A percentile compares a stretch with the other conserved stretches of the same genome.
Conservation (phyloP, 2,113 vertebrate genomes). For the Malurus alboscapulatus region DNA sequence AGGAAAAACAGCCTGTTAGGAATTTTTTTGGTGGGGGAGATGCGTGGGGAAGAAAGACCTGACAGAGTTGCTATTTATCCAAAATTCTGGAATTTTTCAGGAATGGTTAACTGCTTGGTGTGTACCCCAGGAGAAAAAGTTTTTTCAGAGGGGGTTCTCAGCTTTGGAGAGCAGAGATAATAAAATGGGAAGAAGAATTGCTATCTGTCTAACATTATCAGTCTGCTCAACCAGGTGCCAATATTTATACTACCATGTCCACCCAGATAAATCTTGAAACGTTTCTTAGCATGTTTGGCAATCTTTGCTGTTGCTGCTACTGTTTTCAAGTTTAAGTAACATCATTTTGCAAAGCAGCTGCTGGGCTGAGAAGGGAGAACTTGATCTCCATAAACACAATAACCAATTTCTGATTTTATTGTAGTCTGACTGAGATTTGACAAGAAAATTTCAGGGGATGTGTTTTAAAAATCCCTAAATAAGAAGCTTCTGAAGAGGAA, state of each 20-base stretch:
- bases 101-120: neutral
- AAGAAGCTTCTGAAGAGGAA: neutral
- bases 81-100: neutral
- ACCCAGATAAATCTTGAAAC: neutral
- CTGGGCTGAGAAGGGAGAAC: neutral
- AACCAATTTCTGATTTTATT: neutral
- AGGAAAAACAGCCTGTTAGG: neutral
- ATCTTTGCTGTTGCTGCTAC: neutral
- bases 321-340: neutral
- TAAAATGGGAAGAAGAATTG: neutral
- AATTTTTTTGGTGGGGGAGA: fast-evolving
- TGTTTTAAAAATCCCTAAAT: neutral
- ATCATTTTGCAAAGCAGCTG: neutral
- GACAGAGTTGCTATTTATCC: neutral
- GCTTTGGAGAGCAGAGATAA: neutral
- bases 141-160: neutral
- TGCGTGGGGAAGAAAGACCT: neutral
- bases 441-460: neutral
- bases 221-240: neutral
- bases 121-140: neutral
- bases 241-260: neutral
- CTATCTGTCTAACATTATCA: neutral
- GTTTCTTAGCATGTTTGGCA: neutral
- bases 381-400: neutral
- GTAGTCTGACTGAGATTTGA: neutral